Percentiles rank a stretch among this genome's conserved stretches.
Conservation (phyloP, 2,113 vertebrate genomes). For the Ondatra zibethicus region DNA sequence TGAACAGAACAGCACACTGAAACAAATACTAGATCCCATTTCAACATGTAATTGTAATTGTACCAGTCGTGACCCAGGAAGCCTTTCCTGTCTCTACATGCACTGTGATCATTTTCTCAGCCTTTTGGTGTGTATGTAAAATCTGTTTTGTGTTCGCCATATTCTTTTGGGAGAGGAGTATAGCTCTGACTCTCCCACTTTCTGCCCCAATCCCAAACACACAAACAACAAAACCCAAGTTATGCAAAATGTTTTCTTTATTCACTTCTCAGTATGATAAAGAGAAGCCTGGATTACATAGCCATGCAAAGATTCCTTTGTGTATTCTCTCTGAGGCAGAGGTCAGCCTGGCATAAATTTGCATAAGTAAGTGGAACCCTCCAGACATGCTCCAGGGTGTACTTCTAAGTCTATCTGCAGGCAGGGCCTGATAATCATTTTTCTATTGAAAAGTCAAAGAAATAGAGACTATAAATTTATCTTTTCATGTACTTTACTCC, state of each 20-base stretch:
- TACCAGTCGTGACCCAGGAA: accelerated
- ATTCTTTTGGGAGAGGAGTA: background rate
- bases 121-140: background rate
- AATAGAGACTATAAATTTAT: background rate
- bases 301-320: background rate
- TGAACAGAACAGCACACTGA: background rate
- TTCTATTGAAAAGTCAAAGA: constrained; percentile 39
- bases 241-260: background rate
- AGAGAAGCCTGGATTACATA: background rate
- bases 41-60: accelerated
- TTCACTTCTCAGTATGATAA: background rate
- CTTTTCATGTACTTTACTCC: background rate
- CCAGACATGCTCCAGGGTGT: constrained; percentile 6
- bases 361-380: background rate
- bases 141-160: background rate
- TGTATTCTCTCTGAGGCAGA: background rate
- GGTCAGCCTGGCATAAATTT: constrained; percentile 55
- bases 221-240: background rate
- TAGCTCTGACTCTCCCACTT: background rate
- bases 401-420: constrained; percentile 39
- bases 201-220: background rate
- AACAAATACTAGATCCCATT: background rate
- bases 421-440: background rate
- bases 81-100: too few relatives aligned
- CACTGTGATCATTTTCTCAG: background rate